Base-by-base conservation (phyloP, 2,113 vertebrate species). In the Sylvia atricapilla region DNA sequence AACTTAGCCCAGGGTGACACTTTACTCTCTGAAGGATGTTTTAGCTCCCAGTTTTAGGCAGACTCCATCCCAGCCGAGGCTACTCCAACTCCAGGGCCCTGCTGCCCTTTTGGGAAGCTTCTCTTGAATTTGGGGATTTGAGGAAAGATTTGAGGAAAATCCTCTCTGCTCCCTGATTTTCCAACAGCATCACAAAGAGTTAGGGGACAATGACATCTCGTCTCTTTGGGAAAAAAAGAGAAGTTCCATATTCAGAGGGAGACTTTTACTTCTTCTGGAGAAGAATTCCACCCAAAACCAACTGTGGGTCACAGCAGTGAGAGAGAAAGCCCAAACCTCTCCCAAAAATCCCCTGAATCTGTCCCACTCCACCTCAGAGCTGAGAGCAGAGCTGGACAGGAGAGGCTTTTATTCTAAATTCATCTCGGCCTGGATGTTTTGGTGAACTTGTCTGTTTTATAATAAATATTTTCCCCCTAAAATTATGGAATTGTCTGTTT, bases 401-500 rank as follows among this genome's bases (percentile, higher is more conserved):
- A 85, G 56, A 82, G 72, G 50, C 11, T 93, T 93, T 74, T 13
- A 7, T 47, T 93, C 89, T 75, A 69, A 91, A 87, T 95, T 88
- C 94, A 95, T 81, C 93, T 94, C 52, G 28, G 84, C 49, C 85
- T 90, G 97, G 97, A 80, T 98, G 96, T 98, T 98, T 97, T 91
- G 70, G 87, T 96, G 93, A 98, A 94, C 95, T 97, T 97, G 97
- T 97, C 95, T 96, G 76, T 41, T n/a, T 84, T 94, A 87, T 76
- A 97, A 95, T 97, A 98, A 98, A 98, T 98, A 96, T 96, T 98
- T 96, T 73, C 82, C 79, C 84, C 77, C 89, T 96, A 97, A 97
- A 98, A 98, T 98, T 93, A 95, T 93, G 91, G 96, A 97, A 95
- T 96, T 96, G 96, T 97, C 97, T 98, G 97, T 94, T 98, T 97